Percentiles rank a stretch among this genome's conserved stretches.
phyloP scores from a whole-genome alignment of 2,888 invertebrate species.

The Chouioia cunea region DNA sequence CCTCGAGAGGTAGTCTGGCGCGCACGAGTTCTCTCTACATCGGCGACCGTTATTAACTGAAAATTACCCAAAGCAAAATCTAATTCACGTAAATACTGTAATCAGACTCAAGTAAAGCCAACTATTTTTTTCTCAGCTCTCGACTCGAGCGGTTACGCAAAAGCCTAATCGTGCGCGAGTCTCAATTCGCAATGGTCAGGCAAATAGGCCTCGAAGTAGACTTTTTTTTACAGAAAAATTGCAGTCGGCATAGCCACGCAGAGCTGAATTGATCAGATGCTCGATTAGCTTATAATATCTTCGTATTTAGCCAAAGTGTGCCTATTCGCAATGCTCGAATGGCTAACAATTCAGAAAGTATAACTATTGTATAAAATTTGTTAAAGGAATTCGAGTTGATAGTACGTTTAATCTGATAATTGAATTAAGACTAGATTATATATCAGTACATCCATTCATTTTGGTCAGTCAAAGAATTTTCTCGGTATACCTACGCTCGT shows the following conservation, averaged over 20 bases:
- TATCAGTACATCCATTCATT: not conserved
- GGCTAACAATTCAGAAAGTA: constrained; percentile 22
- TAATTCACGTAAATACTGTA: constrained; percentile 66
- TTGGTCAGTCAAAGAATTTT: constrained; percentile 1
- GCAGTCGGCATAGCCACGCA: not conserved
- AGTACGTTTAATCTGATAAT: not conserved
- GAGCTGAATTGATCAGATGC: too few species aligned
- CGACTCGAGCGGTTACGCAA: constrained; percentile 32
- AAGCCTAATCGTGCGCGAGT: not conserved
- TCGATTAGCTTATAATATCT: not conserved
- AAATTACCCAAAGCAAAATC: constrained; percentile 67
- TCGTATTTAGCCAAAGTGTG: too few species aligned
- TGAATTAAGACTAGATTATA: constrained; percentile 1
- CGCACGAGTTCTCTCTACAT: constrained; percentile 42
- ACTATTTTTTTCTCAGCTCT: too few species aligned
- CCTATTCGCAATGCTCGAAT: not conserved
- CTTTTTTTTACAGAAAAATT: constrained; percentile 20
- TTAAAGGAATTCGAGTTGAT: not conserved
- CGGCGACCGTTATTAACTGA: constrained; percentile 63
- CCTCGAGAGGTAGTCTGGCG: constrained; percentile 20
- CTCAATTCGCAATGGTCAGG: not conserved
- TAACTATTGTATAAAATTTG: constrained; percentile 18
- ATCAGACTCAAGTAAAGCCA: constrained; percentile 53
- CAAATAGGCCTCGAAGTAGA: too few species aligned
- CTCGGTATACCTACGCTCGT: too few species aligned